Base-by-base conservation (phyloP, 64 coral and sea anemone genomes). In the Orbicella faveolata region DNA sequence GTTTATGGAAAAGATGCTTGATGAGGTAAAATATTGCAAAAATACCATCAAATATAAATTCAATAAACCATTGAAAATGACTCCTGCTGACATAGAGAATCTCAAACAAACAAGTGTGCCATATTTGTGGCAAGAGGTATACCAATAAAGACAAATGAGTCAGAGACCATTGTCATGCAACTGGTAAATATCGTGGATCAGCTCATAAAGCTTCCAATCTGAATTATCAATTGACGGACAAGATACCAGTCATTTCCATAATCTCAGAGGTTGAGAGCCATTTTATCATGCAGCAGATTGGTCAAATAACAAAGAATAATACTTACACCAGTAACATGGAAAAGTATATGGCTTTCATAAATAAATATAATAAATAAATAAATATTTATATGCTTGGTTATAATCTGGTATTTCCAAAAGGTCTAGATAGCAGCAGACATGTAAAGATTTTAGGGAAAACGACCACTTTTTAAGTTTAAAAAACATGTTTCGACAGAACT, bases 231-330 rank as follows among this genome's bases (percentile, higher is more conserved):
- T 51, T 52, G 36, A 79, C 48, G 2, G 20, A 37, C 5, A 79
- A 33, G 6, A 52, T 79, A 79, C 77, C 77, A 5, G 77, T 79
- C 17, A 79, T 79, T 79, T 79, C 36, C 77, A 79, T 52, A 79
- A 79, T 25, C 23, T 79, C 3, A 79, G 41, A 52, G 41, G 41
- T 7, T 37, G 77, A 79, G 3, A 79, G 77, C 17, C 77, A 79
- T 17, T 79, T 37, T 52, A 79, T 79, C 2, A 79, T 79, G 77
- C 77, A 79, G 23, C 3, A 79, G 20, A 79, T 79, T 17, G 77
- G 77, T 5, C 5, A 2, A 3, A 79, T 79, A 4, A 25, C 17
- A 6, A 51, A 79, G 77, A 79, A 79, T 5, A 2, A 79, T 20
- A 51, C n/a, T 4, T 21, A 79, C 3, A 35, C n/a, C n/a, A 35